These are phyloP conservation scores for Thera obeliscata DNA, from an alignment of 2,888 invertebrate genomes.

Conservation along the genomic window DNA sequence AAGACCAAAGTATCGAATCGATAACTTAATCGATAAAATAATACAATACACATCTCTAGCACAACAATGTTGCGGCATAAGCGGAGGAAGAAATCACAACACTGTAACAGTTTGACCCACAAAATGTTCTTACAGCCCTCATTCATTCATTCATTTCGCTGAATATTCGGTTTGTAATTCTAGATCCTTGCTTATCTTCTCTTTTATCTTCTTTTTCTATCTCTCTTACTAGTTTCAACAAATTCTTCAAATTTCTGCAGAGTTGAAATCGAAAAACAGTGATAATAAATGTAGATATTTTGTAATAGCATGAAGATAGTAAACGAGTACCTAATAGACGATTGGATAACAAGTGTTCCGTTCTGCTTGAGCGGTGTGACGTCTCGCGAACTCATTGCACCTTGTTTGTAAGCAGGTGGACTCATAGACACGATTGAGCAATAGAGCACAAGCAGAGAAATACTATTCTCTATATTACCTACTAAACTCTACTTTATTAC, in stretches of 20 bases:
- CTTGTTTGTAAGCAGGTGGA: neutral
- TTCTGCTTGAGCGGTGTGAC: conserved; percentile 21
- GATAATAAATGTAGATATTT: too few species aligned
- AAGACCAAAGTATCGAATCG: conserved; percentile 11
- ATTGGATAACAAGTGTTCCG: conserved; percentile 22
- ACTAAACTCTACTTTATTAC: too few species aligned
- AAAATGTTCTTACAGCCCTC: neutral
- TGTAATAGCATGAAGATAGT: too few species aligned
- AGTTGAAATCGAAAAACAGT: too few species aligned
- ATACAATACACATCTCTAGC: conserved; percentile 23
- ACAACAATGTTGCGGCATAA: conserved; percentile 15
- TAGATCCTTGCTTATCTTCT: neutral
- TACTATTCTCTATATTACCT: too few species aligned
- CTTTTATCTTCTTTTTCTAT: too few species aligned
- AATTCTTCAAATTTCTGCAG: too few species aligned
- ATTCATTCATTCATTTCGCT: neutral
- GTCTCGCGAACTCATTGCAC: conserved; percentile 10
- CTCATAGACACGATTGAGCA: too few species aligned
- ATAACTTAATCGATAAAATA: too few species aligned
- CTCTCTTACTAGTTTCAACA: too few species aligned
- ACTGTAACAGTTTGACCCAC: conserved; percentile 14
- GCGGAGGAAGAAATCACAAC: conserved; percentile 20
- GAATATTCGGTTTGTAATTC: neutral
- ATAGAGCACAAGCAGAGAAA: too few species aligned
- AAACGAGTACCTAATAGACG: conserved; percentile 2